Base-by-base conservation (phyloP, 92 coral and sea anemone species). In the Meandrina meandrites region DNA sequence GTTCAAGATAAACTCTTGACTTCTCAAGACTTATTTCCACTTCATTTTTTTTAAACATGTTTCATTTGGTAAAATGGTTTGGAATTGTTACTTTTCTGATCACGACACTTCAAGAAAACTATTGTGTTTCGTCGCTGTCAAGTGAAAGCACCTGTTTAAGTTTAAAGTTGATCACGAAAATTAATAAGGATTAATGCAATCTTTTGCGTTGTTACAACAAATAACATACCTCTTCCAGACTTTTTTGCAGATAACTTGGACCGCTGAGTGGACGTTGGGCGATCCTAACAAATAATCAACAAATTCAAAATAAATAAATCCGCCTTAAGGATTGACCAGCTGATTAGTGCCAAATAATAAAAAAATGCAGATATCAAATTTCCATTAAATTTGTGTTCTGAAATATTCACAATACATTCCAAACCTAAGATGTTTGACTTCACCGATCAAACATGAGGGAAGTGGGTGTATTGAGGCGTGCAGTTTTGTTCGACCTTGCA, bases 231-330 rank as follows among this genome's bases (percentile, higher is more conserved):
- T 91, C 94, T 71, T 62, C 90, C 93, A 53, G 90, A 89, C 81
- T 93, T 94, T 80, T 94, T 89, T 75, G 90, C 93, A 32, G 95
- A 93, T 45, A 91, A 88, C 85, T 94, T 94, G 31, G 89, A 86
- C 76, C 93, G 88, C 37, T 86, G 94, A 12, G 98, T 90, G 14
- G 98, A 94, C 21, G 87, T 75, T 62, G 98, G 95, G 51, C 98
- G 90, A 62, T 94, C 98, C 98, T 94, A 51, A 22, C 42, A 60
- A 18, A 40, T 48, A 14, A 84, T n/a, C n/a, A 70, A 40, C 62
- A 81, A 86, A 70, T 4, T 4, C 12, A 36, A 48, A 14, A 4
- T 9, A 37, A 21, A 12, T 28, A 6, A 14, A 27, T 51, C 13
- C 60, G 2, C 11, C 36, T 77, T 13, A 19, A 22, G 53, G 53